Conservation (phyloP, 2,888 invertebrate species). For the Parochlus steinenii region DNA sequence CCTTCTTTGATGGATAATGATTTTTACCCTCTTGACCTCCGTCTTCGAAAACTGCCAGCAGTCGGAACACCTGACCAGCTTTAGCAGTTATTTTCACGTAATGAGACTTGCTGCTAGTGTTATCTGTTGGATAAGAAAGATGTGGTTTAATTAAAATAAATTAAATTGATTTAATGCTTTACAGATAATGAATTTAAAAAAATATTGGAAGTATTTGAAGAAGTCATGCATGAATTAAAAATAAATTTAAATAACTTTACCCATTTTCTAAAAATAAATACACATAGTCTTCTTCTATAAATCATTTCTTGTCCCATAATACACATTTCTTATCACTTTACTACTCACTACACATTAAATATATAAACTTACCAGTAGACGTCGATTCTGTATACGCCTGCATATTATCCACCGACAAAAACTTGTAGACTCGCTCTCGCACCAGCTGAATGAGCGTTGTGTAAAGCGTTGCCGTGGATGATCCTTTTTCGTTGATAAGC, state of each 20-base stretch:
- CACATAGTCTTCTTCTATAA: too few species aligned
- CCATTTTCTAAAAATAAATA: too few species aligned
- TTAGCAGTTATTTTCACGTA: slow-evolving; percentile 55
- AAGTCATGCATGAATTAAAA: too few species aligned
- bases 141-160: too few species aligned
- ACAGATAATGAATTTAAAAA: too few species aligned
- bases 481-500: slow-evolving; percentile 46
- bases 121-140: slow-evolving; percentile 16
- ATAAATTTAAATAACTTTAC: too few species aligned
- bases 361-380: slow-evolving; percentile 14
- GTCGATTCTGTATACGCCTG: slow-evolving; percentile 29
- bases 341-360: neutral
- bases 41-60: slow-evolving; percentile 61
- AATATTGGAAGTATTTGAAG: too few species aligned
- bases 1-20: slow-evolving; percentile 4
- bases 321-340: too few species aligned
- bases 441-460: slow-evolving; percentile 47
- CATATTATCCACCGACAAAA: slow-evolving; percentile 30
- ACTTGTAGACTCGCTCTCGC: slow-evolving; percentile 42
- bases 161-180: slow-evolving; percentile 5
- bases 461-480: slow-evolving; percentile 45
- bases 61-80: slow-evolving; percentile 52
- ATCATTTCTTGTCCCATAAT: too few species aligned
- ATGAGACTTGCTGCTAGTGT: slow-evolving; percentile 23
- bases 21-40: slow-evolving; percentile 23